A percentile compares a stretch with the other conserved stretches of the same genome.
Evolutionary conservation across 2,888 invertebrate genomes (phyloP).

Genomic region (Lepidochrysops patricia): DNA sequence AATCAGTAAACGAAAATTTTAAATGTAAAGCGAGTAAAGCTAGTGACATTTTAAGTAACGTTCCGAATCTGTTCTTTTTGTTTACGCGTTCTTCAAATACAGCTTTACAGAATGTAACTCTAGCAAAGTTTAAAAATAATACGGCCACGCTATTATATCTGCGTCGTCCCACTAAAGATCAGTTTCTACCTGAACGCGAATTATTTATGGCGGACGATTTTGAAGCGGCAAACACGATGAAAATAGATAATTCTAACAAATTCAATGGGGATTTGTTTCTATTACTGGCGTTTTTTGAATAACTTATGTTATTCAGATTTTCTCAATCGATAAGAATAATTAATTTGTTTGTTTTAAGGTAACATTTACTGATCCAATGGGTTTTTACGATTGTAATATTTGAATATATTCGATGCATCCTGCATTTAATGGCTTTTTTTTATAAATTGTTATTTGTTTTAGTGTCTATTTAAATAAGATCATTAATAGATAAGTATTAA

Average conservation of each 20-base stretch:
- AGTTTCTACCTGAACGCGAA: constrained; percentile 10
- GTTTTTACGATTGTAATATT: neutral
- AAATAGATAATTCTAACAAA: neutral
- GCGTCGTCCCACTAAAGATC: constrained; percentile 10
- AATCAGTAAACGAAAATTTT: no score
- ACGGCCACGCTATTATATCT: constrained; percentile 1
- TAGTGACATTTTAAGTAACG: neutral
- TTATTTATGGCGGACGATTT: constrained; percentile 11
- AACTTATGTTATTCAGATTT: neutral
- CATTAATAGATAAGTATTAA: no score
- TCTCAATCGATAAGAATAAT: neutral
- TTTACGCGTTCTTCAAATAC: neutral
- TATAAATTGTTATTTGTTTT: no score
- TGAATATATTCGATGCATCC: no score
- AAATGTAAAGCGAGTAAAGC: neutral
- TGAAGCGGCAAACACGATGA: neutral
- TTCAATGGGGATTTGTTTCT: neutral
- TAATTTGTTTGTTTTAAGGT: neutral
- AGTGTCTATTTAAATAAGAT: no score
- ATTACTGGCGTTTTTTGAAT: neutral
- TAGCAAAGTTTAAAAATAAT: constrained; percentile 9
- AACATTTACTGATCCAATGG: neutral
- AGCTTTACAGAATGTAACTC: constrained; percentile 4
- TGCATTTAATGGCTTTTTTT: no score
- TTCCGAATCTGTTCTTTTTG: neutral